Evolutionary conservation across 2,888 invertebrate species (phyloP).

Genomic region (Pyrgus malvae): DNA sequence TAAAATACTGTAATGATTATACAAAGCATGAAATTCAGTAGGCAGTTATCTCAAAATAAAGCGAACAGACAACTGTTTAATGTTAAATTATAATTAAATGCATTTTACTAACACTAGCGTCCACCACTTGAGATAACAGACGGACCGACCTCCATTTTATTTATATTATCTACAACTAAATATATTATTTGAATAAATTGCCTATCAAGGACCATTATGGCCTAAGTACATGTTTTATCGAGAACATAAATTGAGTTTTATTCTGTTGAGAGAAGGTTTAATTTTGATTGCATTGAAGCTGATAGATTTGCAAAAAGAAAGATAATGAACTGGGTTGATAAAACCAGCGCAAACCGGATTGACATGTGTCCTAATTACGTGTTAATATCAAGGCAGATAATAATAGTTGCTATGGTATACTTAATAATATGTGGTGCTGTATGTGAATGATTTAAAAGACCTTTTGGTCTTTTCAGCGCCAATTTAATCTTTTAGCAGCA

Average conservation of each 20-base stretch:
- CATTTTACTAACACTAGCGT: slow-evolving; percentile 24
- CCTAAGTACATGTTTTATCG: slow-evolving; percentile 32
- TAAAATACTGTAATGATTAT: no score
- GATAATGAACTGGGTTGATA: slow-evolving; percentile 69
- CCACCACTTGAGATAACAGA: slow-evolving; percentile 48
- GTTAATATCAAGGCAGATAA: neutral
- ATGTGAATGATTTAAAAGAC: no score
- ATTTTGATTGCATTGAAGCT: slow-evolving; percentile 25
- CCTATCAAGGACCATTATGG: slow-evolving; percentile 35
- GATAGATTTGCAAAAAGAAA: slow-evolving; percentile 66
- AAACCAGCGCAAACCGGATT: slow-evolving; percentile 55
- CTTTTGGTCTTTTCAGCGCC: no score
- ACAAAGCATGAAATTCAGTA: no score
- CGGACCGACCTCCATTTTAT: slow-evolving; percentile 60
- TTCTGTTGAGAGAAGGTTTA: neutral
- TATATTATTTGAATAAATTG: slow-evolving; percentile 67
- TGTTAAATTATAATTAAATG: slow-evolving; percentile 18
- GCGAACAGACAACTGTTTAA: slow-evolving; percentile 4
- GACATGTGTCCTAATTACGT: slow-evolving; percentile 16
- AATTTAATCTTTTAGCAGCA: no score
- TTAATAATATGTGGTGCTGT: neutral
- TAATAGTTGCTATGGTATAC: neutral
- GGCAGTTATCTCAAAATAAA: neutral
- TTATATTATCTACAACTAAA: slow-evolving; percentile 59
- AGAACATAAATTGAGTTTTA: neutral